phyloP scores from a whole-genome alignment of 2,888 invertebrate species.

The Pollenia amentaria region DNA sequence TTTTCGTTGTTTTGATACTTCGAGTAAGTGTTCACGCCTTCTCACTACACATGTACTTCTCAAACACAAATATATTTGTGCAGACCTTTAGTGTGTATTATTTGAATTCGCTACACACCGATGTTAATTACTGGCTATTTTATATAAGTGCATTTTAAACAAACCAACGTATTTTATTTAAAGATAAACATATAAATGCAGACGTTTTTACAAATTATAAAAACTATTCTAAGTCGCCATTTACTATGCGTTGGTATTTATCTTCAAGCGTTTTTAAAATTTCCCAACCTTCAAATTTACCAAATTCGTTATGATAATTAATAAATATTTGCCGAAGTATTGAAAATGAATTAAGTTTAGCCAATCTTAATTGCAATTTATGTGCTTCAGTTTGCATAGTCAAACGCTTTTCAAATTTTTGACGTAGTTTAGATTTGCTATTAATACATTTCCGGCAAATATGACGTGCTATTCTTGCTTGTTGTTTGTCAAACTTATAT shows the following conservation, averaged over 20 bases:
- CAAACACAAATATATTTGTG: too few species aligned
- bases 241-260: slow-evolving; percentile 72
- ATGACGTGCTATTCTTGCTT: slow-evolving; percentile 67
- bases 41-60: too few species aligned
- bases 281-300: slow-evolving; percentile 68
- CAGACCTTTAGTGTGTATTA: too few species aligned
- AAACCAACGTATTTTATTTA: neutral
- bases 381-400: slow-evolving; percentile 75
- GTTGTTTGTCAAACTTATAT: slow-evolving; percentile 62
- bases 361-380: slow-evolving; percentile 75
- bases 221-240: slow-evolving; percentile 39
- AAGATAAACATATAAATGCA: too few species aligned
- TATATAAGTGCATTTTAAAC: neutral
- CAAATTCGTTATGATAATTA: slow-evolving; percentile 72
- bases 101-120: slow-evolving; percentile 52
- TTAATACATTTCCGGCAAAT: slow-evolving; percentile 74
- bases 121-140: neutral
- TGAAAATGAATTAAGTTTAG: slow-evolving; percentile 77
- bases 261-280: slow-evolving; percentile 75
- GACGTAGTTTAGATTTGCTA: slow-evolving; percentile 72
- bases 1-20: too few species aligned
- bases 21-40: too few species aligned
- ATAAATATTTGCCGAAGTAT: slow-evolving; percentile 78
- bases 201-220: neutral
- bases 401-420: slow-evolving; percentile 75